A percentile compares a stretch with the other conserved stretches of the same genome.
phyloP scores from a whole-genome alignment of 2,797 vertebrate genomes.

The Lophotriccus pileatus region DNA sequence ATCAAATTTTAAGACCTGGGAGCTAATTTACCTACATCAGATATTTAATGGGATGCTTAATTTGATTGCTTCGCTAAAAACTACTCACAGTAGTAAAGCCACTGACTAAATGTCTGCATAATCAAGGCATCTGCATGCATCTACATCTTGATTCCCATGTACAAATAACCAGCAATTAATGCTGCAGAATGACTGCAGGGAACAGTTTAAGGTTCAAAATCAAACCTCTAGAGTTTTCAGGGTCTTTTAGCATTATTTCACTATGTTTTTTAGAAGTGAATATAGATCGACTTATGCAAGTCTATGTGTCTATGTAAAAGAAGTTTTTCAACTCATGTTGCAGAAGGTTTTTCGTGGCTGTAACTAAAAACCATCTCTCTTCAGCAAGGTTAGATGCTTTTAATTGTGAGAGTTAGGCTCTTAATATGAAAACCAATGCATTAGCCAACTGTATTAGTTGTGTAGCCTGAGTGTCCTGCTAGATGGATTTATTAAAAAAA shows the following conservation, averaged over 20 bases:
- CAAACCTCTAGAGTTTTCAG: not conserved
- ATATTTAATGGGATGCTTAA: constrained; percentile 35
- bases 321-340: not conserved
- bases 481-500: not conserved
- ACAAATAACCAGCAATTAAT: not conserved
- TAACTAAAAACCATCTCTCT: not conserved
- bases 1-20: not conserved
- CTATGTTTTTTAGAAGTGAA: not conserved
- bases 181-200: not conserved
- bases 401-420: not conserved
- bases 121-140: not conserved
- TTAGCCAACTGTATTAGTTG: not conserved
- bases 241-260: not conserved
- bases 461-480: not conserved
- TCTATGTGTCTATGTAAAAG: fast-evolving
- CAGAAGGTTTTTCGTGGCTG: not conserved
- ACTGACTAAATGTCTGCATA: not conserved
- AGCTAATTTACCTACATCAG: constrained; percentile 24
- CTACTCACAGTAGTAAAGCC: not conserved
- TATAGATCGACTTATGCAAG: not conserved
- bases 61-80: constrained; percentile 44
- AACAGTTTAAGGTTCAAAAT: not conserved
- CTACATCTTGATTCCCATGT: constrained; percentile 16
- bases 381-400: not conserved
- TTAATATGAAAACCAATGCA: not conserved